Conservation (phyloP, 1,140 invertebrate genomes). For the Aethina tumida region DNA sequence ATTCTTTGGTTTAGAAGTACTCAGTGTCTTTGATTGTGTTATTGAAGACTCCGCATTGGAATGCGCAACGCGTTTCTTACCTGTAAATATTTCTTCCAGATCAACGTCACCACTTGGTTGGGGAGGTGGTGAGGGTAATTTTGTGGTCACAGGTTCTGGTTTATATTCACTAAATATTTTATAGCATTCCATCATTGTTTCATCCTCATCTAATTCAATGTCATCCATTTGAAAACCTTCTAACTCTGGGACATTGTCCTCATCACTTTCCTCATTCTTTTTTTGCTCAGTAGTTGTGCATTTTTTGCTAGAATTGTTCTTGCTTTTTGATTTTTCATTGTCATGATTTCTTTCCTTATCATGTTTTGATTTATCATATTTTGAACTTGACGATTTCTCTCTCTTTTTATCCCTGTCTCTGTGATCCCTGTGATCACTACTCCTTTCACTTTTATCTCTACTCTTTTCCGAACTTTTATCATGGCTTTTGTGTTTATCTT, state of each 20-base stretch:
- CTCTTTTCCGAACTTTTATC: constrained; percentile 13
- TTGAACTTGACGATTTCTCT: too few relatives aligned
- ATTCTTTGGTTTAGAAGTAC: constrained; percentile 19
- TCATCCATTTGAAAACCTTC: constrained; percentile 40
- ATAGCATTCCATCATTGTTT: constrained; percentile 53
- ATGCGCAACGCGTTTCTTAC: constrained; percentile 40
- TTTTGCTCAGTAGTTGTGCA: constrained; percentile 9
- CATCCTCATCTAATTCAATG: constrained; percentile 36
- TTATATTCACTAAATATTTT: constrained; percentile 57
- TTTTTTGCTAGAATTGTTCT: constrained; percentile 10
- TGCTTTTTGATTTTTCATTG: constrained; percentile 3
- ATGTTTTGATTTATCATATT: constrained; percentile 1
- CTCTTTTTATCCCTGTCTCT: constrained; percentile 7
- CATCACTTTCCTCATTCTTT: constrained; percentile 18
- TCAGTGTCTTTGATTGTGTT: constrained; percentile 10
- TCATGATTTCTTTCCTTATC: background rate
- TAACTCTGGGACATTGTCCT: constrained; percentile 23
- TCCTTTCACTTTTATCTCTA: constrained; percentile 10
- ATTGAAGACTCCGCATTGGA: constrained; percentile 30
- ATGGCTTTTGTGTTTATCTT: constrained; percentile 9
- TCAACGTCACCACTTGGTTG: constrained; percentile 2
- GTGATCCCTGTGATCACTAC: background rate
- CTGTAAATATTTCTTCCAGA: constrained; percentile 18
- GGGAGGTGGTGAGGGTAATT: background rate
- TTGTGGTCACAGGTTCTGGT: constrained; percentile 18